These are phyloP conservation scores for Cryptotermes secundus DNA, from an alignment of 1,140 invertebrate species.

Conservation along the genomic window DNA sequence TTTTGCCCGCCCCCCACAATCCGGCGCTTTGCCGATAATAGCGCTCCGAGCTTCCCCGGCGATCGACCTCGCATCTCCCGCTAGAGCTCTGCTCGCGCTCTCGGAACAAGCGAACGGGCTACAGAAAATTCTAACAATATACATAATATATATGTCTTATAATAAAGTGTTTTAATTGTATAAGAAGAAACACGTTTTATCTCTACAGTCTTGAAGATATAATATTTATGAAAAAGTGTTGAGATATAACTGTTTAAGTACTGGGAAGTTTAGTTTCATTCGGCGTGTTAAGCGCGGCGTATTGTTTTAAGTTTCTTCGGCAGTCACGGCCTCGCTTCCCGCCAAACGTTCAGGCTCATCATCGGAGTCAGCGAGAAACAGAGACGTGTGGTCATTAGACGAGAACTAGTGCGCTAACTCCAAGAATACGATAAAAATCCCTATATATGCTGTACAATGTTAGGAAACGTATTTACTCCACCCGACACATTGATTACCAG, in stretches of 20 bases:
- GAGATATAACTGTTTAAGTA: background rate
- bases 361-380: background rate
- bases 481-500: no score
- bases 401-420: no score
- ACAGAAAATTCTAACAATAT: background rate
- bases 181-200: background rate
- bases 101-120: background rate
- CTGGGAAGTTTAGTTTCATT: no score
- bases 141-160: background rate
- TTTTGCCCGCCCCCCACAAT: background rate
- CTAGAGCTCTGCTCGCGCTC: background rate
- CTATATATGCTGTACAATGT: no score
- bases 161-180: background rate
- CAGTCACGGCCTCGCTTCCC: background rate
- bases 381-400: no score
- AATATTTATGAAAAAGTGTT: background rate
- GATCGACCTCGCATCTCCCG: conserved; percentile 6
- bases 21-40: background rate
- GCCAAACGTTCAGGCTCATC: background rate
- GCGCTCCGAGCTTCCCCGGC: background rate
- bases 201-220: background rate
- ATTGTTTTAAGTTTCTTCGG: background rate
- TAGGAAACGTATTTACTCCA: no score
- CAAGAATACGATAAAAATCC: no score
- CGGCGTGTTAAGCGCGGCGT: background rate